phyloP scores from a whole-genome alignment of 2,888 invertebrate genomes.

The Diarsia dahlii region DNA sequence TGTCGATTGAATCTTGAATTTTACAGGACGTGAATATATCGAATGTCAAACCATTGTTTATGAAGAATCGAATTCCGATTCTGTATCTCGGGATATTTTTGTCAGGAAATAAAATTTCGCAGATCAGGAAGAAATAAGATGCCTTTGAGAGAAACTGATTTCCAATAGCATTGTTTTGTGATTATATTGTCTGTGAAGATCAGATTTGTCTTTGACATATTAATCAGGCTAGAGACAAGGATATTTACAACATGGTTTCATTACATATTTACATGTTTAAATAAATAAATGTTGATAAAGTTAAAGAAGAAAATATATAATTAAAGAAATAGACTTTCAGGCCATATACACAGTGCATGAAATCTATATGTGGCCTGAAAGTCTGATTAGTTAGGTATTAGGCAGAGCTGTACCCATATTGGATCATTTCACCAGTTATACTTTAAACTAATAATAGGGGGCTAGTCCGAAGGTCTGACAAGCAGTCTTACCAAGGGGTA shows the following conservation, averaged over 20 bases:
- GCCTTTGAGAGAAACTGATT: conserved; percentile 9
- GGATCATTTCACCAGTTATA: too few relatives aligned
- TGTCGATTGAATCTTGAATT: conserved; percentile 7
- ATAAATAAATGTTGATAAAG: too few relatives aligned
- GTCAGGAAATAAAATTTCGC: conserved; percentile 10
- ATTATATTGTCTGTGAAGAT: conserved; percentile 14
- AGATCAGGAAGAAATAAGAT: not conserved
- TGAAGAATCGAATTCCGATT: conserved; percentile 9
- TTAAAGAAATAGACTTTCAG: too few relatives aligned
- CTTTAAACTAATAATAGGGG: too few relatives aligned
- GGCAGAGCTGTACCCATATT: too few relatives aligned
- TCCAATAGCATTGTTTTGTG: not conserved
- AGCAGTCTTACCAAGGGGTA: too few relatives aligned
- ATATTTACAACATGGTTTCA: not conserved
- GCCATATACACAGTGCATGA: too few relatives aligned
- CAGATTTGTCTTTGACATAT: conserved; percentile 9
- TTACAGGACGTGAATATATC: conserved; percentile 9
- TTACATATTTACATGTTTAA: too few relatives aligned
- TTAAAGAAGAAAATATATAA: too few relatives aligned
- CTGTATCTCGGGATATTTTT: not conserved
- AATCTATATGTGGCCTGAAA: too few relatives aligned
- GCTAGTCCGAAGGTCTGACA: too few relatives aligned
- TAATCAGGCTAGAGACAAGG: not conserved
- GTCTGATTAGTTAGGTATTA: too few relatives aligned
- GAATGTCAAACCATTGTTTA: conserved; percentile 10